Evolutionary conservation across 64 coral and sea anemone genomes (phyloP).

Genomic region (Pocillopora verrucosa): DNA sequence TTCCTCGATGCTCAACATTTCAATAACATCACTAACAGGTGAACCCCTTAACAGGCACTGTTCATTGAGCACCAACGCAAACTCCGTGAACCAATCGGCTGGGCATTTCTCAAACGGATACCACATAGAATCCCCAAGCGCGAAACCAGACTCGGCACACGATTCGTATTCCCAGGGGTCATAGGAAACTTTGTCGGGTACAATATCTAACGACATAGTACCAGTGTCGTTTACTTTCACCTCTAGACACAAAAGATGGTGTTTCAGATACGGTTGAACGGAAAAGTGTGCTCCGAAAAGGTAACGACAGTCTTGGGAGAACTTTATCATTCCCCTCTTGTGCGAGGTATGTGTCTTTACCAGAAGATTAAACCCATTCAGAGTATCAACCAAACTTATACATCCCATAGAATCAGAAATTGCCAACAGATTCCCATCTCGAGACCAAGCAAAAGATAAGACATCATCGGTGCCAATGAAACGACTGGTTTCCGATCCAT

Average conservation of each 20-base stretch:
- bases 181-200: not conserved
- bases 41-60: not conserved
- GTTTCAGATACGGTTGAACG: not conserved
- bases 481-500: conserved; percentile 1
- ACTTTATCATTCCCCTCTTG: conserved; percentile 1
- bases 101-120: not conserved
- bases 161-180: not conserved
- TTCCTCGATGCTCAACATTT: not conserved
- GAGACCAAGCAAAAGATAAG: conserved; percentile 35
- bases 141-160: not conserved
- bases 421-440: conserved; percentile 1
- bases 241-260: not conserved
- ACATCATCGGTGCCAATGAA: not conserved
- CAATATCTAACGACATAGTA: not conserved
- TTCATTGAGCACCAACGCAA: conserved; percentile 4
- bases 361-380: not conserved
- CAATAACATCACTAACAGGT: not conserved
- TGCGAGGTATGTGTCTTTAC: not conserved
- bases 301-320: not conserved
- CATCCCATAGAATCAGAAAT: not conserved
- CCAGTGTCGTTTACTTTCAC: not conserved
- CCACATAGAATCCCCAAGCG: not conserved
- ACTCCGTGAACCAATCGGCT: not conserved
- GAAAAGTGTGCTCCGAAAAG: not conserved
- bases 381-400: not conserved